phyloP scores from a whole-genome alignment of 2,113 vertebrate species.

The Pica pica region DNA sequence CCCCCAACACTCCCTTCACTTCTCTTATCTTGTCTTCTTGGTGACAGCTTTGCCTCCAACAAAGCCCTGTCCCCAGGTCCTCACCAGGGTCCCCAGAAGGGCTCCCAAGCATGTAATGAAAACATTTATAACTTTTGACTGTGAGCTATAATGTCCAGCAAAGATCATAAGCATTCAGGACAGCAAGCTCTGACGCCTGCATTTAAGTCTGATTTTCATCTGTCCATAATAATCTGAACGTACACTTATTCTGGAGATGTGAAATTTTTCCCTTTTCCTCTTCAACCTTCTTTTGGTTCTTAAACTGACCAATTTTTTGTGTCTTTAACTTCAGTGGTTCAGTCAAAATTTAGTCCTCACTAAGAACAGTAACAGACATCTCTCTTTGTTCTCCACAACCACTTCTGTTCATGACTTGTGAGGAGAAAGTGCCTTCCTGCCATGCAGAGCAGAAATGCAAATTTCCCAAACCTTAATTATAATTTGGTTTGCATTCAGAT shows the following conservation, averaged over 20 bases:
- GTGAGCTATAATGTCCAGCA: background rate
- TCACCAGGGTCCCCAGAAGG: background rate
- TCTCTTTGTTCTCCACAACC: background rate
- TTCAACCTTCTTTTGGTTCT: background rate
- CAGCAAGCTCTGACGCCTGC: fast-evolving
- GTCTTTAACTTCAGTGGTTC: background rate
- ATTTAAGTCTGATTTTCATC: background rate
- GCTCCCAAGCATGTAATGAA: background rate
- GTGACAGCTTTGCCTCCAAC: fast-evolving
- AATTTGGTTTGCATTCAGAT: background rate
- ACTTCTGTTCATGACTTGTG: background rate
- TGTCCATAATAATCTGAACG: background rate
- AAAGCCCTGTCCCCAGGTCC: background rate
- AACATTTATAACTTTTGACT: background rate
- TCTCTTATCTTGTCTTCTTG: background rate
- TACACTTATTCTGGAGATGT: background rate
- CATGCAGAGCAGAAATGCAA: background rate
- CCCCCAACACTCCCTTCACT: background rate
- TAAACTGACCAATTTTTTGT: fast-evolving
- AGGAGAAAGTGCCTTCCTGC: background rate
- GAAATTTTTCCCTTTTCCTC: background rate
- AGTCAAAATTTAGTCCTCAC: background rate
- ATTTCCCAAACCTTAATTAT: background rate
- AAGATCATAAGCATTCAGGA: background rate
- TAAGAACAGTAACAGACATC: background rate